Percentiles rank a stretch among this genome's conserved stretches.
Evolutionary conservation across 2,113 vertebrate genomes (phyloP).

Genomic region (Stomatorhinus ivindoensis): DNA sequence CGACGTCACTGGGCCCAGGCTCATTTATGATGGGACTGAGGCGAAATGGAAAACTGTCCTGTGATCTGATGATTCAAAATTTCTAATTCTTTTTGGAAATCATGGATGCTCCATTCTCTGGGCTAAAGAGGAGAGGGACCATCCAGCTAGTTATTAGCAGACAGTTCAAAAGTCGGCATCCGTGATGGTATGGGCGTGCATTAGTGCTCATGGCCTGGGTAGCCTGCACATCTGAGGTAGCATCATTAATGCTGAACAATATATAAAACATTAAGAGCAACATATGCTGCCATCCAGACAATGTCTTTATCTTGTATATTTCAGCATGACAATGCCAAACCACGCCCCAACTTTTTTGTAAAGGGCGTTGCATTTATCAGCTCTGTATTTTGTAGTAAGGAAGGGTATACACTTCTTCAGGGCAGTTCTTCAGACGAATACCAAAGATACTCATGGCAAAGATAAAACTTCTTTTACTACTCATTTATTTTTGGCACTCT

Average conservation of each 20-base stretch:
- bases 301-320: background rate
- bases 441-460: background rate
- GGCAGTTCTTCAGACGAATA: background rate
- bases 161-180: too few relatives aligned
- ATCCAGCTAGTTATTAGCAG: too few relatives aligned
- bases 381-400: background rate
- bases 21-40: background rate
- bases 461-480: background rate
- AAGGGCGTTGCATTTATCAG: background rate
- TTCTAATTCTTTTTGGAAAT: too few relatives aligned
- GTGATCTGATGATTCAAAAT: background rate
- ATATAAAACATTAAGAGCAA: background rate
- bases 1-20: background rate
- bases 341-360: background rate
- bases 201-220: too few relatives aligned
- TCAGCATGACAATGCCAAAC: background rate
- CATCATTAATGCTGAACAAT: background rate
- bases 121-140: too few relatives aligned
- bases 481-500: background rate
- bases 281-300: background rate
- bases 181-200: too few relatives aligned
- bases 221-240: background rate
- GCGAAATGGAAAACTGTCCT: background rate
- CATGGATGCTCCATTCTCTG: too few relatives aligned
- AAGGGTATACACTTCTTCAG: background rate